These are phyloP conservation scores for Edolisoma coerulescens DNA, from an alignment of 2,113 vertebrate genomes.

Conservation along the genomic window DNA sequence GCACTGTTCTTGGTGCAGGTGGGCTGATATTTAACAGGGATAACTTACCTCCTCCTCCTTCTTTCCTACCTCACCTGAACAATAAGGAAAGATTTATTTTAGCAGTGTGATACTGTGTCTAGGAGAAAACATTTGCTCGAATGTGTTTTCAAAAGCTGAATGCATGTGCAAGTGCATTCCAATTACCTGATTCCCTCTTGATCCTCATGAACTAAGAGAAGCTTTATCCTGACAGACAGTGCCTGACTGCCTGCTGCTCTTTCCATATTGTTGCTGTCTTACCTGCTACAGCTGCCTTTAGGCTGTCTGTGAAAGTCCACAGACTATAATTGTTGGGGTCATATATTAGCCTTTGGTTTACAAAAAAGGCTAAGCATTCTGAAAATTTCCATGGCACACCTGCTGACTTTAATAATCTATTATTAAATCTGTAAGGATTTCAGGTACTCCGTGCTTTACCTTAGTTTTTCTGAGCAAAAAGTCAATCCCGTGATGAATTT, in stretches of 20 bases:
- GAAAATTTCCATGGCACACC: not conserved
- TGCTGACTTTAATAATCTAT: not conserved
- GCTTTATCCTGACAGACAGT: not conserved
- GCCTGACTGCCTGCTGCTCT: not conserved
- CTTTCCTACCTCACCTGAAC: not conserved
- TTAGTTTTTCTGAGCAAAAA: not conserved
- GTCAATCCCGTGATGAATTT: not conserved
- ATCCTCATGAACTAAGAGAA: not conserved
- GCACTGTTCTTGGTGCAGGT: not conserved
- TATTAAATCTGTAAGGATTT: not conserved
- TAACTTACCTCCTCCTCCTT: not conserved
- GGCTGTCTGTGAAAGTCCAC: not conserved
- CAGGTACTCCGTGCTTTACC: not conserved
- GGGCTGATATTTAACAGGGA: not conserved
- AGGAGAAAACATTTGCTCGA: not conserved
- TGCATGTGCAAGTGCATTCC: not conserved
- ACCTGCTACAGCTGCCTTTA: not conserved
- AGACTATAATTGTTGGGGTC: not conserved
- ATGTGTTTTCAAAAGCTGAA: not conserved
- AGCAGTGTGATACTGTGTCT: not conserved
- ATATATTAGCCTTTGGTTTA: not conserved
- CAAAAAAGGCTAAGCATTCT: not conserved
- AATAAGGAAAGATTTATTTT: not conserved
- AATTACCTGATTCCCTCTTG: not conserved
- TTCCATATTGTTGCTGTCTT: not conserved